These are phyloP conservation scores for Hypomecis atomaria DNA, from an alignment of 2,888 invertebrate species.

Conservation along the genomic window DNA sequence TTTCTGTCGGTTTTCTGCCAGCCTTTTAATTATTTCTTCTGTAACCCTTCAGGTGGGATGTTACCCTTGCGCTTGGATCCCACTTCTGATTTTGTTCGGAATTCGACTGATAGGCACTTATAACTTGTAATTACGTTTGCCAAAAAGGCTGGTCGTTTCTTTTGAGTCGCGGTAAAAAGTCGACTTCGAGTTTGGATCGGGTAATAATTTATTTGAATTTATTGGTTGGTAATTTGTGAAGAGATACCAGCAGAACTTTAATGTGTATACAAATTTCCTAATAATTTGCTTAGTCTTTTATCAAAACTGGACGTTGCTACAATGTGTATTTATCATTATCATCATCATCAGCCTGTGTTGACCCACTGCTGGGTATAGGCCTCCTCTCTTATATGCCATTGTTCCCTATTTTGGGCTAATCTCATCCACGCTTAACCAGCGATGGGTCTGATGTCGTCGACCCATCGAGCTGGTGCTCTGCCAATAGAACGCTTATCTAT, in stretches of 20 bases:
- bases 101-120: conserved; percentile 61
- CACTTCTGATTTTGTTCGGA: conserved; percentile 59
- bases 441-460: too few species aligned
- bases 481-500: too few species aligned
- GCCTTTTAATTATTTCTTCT: conserved; percentile 82
- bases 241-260: background rate
- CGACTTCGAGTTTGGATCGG: conserved; percentile 16
- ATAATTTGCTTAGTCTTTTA: too few species aligned
- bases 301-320: too few species aligned
- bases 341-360: too few species aligned
- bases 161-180: conserved; percentile 30
- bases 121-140: conserved; percentile 61
- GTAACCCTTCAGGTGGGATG: conserved; percentile 68
- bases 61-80: conserved; percentile 52
- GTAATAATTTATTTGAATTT: conserved; percentile 19
- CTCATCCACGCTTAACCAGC: too few species aligned
- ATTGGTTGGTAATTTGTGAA: conserved; percentile 6
- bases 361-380: too few species aligned
- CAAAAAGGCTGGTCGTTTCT: conserved; percentile 36
- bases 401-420: too few species aligned
- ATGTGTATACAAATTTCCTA: background rate
- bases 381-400: too few species aligned
- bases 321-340: too few species aligned
- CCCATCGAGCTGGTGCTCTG: too few species aligned
- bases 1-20: conserved; percentile 74